phyloP scores from a whole-genome alignment of 1,140 invertebrate species.

The Drosophila dunni region DNA sequence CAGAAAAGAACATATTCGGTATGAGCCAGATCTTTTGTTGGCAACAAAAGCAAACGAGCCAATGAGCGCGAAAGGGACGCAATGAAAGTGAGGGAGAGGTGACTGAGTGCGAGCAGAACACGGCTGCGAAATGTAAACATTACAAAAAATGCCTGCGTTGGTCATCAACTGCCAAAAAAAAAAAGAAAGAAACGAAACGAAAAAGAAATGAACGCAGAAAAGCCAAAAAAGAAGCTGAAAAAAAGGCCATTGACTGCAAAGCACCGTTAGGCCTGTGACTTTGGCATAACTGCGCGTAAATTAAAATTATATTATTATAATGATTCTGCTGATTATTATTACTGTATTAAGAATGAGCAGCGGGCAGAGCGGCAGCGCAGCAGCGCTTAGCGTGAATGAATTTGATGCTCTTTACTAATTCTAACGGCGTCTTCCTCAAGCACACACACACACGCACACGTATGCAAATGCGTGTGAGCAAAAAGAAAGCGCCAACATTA shows the following conservation, averaged over 20 bases:
- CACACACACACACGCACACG: constrained; percentile 1
- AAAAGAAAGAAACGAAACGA: constrained; percentile 9
- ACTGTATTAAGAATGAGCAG: constrained; percentile 40
- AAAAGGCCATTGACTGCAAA: constrained; percentile 51
- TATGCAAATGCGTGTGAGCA: constrained; percentile 51
- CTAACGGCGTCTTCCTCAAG: constrained; percentile 67
- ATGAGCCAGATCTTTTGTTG: constrained; percentile 78
- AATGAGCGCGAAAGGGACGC: constrained; percentile 11
- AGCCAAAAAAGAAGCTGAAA: constrained; percentile 26
- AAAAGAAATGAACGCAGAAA: constrained; percentile 9
- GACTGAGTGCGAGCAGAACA: neutral
- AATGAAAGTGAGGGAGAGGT: neutral
- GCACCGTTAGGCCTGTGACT: constrained; percentile 43
- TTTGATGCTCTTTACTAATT: constrained; percentile 61
- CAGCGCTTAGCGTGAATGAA: constrained; percentile 60
- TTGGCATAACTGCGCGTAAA: constrained; percentile 54
- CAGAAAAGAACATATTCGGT: constrained; percentile 60
- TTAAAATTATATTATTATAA: constrained; percentile 61
- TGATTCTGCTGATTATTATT: constrained; percentile 41
- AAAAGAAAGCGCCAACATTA: constrained; percentile 80
- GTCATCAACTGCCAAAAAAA: constrained; percentile 46
- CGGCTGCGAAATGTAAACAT: constrained; percentile 78
- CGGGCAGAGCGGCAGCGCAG: neutral
- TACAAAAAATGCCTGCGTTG: constrained; percentile 71
- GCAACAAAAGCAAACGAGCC: constrained; percentile 73